phyloP scores from a whole-genome alignment of 2,113 vertebrate species.

The Pardalotus punctatus region DNA sequence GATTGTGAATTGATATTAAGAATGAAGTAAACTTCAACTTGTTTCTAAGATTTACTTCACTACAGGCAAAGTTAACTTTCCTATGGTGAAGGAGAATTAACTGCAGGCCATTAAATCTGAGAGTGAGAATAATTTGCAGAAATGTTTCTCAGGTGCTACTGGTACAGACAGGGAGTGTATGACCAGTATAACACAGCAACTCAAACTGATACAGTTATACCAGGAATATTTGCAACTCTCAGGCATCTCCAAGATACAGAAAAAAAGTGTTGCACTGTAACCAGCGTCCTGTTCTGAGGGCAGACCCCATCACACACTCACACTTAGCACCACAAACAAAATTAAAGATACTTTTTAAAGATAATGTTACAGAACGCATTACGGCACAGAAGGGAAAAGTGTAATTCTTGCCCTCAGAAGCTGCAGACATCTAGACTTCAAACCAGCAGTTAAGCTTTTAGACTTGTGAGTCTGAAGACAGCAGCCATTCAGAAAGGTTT shows the following conservation, averaged over 20 bases:
- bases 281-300: background rate
- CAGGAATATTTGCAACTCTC: background rate
- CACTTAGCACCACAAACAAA: background rate
- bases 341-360: background rate
- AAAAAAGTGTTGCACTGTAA: background rate
- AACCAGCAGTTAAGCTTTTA: background rate
- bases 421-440: background rate
- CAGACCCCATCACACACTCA: accelerated
- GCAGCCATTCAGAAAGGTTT: background rate
- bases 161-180: background rate
- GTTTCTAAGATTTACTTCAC: background rate
- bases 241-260: background rate
- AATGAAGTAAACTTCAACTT: background rate
- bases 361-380: background rate
- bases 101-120: background rate
- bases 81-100: background rate
- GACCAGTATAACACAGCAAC: background rate
- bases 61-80: background rate
- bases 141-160: background rate
- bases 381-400: background rate
- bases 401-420: background rate
- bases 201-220: background rate
- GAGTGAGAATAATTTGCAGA: background rate
- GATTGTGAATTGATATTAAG: background rate
- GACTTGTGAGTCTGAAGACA: background rate